Conservation (phyloP, 2,888 invertebrate genomes). For the Diadromus collaris region DNA sequence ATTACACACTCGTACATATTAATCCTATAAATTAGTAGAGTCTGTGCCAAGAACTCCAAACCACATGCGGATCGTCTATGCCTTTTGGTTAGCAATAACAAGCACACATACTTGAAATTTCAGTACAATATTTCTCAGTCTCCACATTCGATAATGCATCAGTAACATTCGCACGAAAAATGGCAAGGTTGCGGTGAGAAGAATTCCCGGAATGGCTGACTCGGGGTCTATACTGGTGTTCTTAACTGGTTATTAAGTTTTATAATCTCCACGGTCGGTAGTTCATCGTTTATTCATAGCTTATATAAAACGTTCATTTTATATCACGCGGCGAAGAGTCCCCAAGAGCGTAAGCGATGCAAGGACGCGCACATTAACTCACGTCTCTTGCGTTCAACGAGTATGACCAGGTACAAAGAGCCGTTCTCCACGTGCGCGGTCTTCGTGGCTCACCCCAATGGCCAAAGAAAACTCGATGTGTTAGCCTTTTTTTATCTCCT, state of each 20-base stretch:
- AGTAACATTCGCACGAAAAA: neutral
- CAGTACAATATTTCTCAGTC: neutral
- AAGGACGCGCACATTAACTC: conserved; percentile 51
- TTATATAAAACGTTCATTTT: conserved; percentile 14
- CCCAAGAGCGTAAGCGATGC: conserved; percentile 38
- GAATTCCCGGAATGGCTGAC: neutral
- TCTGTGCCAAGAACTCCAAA: neutral
- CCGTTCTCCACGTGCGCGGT: conserved; percentile 43
- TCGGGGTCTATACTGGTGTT: neutral
- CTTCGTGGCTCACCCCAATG: conserved; percentile 38
- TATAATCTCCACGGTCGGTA: conserved; percentile 1
- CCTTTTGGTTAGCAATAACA: neutral
- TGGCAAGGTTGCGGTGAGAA: neutral
- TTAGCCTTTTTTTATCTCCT: conserved; percentile 32
- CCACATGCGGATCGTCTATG: neutral
- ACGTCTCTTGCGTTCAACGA: conserved; percentile 39
- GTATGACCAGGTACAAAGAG: conserved; percentile 47
- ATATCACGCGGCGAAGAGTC: conserved; percentile 18
- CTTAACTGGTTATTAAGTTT: conserved; percentile 7
- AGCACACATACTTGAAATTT: neutral
- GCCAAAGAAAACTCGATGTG: conserved; percentile 36
- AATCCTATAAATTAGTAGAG: neutral
- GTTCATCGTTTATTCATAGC: conserved; percentile 29
- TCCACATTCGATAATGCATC: neutral
- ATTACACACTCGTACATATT: conserved; percentile 11